Base-by-base conservation (phyloP, 2,888 invertebrate species). In the Aphidoletes aphidimyza region DNA sequence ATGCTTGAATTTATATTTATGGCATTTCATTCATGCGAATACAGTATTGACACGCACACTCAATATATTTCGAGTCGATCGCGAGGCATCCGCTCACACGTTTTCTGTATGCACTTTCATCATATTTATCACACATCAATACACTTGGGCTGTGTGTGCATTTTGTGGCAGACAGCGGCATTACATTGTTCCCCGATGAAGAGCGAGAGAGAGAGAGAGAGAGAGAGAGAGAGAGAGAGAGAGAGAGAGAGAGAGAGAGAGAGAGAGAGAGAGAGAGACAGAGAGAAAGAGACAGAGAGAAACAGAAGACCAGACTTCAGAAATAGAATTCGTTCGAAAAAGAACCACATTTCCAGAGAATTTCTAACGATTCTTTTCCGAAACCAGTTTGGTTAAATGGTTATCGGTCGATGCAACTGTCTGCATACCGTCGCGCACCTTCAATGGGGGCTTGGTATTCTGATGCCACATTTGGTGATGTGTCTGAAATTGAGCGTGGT, bases 301-400 rank as follows among this genome's bases (percentile, higher is more conserved):
- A n/a, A n/a, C n/a, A n/a, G n/a, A n/a, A n/a, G n/a, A n/a, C n/a
- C n/a, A n/a, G n/a, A n/a, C n/a, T 47, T 47, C 47, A 17, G 47
- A 47, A 47, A 47, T 47, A 47, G 47, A 47, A 47, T 47, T 47
- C 47, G 17, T 47, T 47, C 47, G 47, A 47, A 47, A 47, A 47
- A 47, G 47, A 17, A 47, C 47, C 47, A 47, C 17, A 47, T 47
- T 47, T 47, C 47, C 47, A 47, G 47, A 47, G 47, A 47, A 47
- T 47, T 47, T 47, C 47, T 47, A 47, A 47, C 47, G 47, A 47
- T 47, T 47, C 47, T 19, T 47, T n/a, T 47, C 47, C 47, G 47
- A 47, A 47, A 47, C 47, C 47, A 47, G 47, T 47, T 47, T 47
- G 17, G 47, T 9, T 47, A 5, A 47, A 47, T 47, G 47, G 47